phyloP scores from a whole-genome alignment of 2,113 vertebrate species.

The Apodemus speciosus region DNA sequence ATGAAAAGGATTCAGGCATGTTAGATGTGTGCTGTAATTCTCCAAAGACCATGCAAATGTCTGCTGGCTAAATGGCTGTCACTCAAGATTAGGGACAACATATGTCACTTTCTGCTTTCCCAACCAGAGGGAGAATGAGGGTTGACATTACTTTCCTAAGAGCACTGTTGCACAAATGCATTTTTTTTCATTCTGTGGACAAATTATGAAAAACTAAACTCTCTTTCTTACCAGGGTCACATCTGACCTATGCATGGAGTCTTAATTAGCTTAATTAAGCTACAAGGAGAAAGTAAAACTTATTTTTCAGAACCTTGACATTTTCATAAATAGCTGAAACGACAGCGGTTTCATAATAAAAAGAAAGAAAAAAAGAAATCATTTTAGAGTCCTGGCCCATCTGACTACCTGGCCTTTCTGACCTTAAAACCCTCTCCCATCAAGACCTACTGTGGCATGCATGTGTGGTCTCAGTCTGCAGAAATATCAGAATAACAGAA shows the following conservation, averaged over 20 bases:
- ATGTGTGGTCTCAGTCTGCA: background rate
- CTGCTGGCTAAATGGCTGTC: constrained; percentile 65
- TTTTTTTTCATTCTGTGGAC: background rate
- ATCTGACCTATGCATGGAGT: background rate
- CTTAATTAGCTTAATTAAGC: constrained; percentile 31
- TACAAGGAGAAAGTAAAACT: background rate
- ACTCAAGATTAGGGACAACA: constrained; percentile 70
- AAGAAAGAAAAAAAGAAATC: background rate
- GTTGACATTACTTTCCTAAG: constrained; percentile 46
- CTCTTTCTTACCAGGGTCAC: background rate
- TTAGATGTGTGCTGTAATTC: constrained; percentile 58
- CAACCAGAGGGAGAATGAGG: constrained; percentile 42
- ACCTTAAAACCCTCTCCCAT: background rate
- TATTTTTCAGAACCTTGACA: constrained; percentile 41
- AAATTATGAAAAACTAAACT: constrained; percentile 48
- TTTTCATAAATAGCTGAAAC: background rate
- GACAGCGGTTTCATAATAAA: background rate
- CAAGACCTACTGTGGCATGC: background rate
- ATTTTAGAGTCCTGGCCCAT: background rate
- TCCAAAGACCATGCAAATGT: constrained; percentile 70
- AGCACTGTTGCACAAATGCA: background rate
- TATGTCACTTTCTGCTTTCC: constrained; percentile 48
- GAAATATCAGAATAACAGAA: background rate
- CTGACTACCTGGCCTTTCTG: background rate
- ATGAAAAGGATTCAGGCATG: constrained; percentile 50